Conservation (phyloP, 2,797 vertebrate genomes). For the Hippoglossus hippoglossus region DNA sequence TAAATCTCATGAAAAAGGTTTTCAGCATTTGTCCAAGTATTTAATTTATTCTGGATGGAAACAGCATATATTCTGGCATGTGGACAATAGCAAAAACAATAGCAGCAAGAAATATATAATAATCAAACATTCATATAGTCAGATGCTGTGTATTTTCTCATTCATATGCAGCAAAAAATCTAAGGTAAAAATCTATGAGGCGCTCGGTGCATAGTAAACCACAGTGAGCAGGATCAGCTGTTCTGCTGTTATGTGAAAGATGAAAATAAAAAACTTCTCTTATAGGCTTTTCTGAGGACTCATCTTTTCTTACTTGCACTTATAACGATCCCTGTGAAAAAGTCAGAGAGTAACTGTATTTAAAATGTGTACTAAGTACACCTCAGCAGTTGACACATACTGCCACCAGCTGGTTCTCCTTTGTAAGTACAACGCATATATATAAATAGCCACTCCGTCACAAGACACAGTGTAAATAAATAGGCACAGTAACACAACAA, state of each 20-base stretch:
- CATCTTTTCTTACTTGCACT: background rate
- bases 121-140: background rate
- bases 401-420: conserved; percentile 50
- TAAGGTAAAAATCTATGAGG: background rate
- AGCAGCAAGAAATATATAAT: background rate
- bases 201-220: background rate
- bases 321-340: background rate
- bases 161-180: background rate
- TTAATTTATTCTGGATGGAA: conserved; percentile 9
- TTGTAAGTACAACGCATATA: conserved; percentile 27
- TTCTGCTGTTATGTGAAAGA: too few species aligned
- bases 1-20: background rate
- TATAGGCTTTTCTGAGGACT: too few species aligned
- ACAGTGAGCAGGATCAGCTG: background rate
- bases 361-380: background rate
- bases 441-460: background rate
- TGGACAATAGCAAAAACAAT: too few species aligned
- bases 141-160: background rate
- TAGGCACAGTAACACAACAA: conserved; percentile 2
- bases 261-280: too few species aligned
- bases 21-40: background rate
- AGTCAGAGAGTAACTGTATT: background rate
- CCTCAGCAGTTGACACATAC: background rate
- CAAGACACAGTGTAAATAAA: background rate
- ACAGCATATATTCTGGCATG: background rate